A percentile compares a stretch with the other conserved stretches of the same genome.
Evolutionary conservation across 2,113 vertebrate genomes (phyloP).

Genomic region (Phylloscopus trochilus): DNA sequence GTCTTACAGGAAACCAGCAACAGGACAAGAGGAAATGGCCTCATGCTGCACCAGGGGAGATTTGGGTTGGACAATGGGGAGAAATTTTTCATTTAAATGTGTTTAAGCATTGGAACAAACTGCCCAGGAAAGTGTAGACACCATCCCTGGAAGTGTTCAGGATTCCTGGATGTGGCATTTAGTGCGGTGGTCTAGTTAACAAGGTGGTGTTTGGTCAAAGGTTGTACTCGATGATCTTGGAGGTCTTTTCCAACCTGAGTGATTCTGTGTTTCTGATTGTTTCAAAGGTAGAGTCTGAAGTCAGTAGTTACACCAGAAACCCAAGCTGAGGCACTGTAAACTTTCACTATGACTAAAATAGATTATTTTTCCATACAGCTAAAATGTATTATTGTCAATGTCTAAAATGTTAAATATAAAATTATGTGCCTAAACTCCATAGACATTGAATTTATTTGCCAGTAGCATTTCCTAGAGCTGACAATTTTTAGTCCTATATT

Average conservation of each 20-base stretch:
- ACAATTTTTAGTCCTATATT: not conserved
- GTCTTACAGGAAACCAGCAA: not conserved
- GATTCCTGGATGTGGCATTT: not conserved
- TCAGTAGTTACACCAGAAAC: not conserved
- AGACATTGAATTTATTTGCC: not conserved
- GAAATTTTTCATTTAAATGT: not conserved
- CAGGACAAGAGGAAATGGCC: not conserved
- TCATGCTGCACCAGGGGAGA: not conserved
- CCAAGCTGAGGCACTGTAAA: not conserved
- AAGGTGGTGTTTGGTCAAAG: not conserved
- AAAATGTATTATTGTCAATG: not conserved
- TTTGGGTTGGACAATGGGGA: not conserved
- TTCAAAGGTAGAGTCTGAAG: not conserved
- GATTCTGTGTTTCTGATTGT: not conserved
- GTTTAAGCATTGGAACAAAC: accelerated
- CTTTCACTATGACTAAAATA: not conserved
- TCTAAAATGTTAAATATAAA: not conserved
- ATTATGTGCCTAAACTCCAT: not conserved
- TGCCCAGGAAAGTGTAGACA: not conserved
- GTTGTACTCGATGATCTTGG: not conserved
- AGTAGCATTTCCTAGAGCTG: not conserved
- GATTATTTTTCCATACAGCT: not conserved
- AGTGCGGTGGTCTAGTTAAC: not conserved
- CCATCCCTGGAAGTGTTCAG: not conserved
- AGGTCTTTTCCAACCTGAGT: not conserved